Percentiles rank a stretch among this genome's conserved stretches.
Evolutionary conservation across 2,797 vertebrate species (phyloP).

Genomic region (Chaunax sp.): DNA sequence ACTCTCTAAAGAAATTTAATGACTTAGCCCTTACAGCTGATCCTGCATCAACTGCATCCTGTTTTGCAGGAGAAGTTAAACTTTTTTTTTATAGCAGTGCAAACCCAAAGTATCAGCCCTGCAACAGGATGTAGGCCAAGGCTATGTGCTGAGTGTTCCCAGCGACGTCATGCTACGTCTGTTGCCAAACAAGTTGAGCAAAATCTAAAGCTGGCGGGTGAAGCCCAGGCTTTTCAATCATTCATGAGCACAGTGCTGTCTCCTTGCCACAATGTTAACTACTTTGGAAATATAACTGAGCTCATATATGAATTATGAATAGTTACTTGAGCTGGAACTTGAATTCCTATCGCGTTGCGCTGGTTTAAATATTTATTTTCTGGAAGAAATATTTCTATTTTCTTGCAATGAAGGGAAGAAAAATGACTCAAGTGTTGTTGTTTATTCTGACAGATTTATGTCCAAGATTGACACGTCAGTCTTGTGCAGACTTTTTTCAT

Average conservation of each 20-base stretch:
- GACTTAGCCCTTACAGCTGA: no score
- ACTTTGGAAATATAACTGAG: slow-evolving; percentile 47
- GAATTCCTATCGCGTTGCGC: slow-evolving; percentile 12
- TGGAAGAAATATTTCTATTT: background rate
- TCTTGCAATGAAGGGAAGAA: background rate
- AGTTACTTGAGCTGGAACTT: slow-evolving; percentile 24
- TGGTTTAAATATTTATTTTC: slow-evolving; percentile 9
- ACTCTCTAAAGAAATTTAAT: no score
- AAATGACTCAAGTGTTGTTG: slow-evolving; percentile 17
- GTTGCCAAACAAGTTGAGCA: slow-evolving; percentile 29
- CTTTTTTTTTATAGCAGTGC: no score
- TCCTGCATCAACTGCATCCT: no score
- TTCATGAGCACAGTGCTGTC: slow-evolving; percentile 53
- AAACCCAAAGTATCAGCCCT: no score
- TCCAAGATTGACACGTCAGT: background rate
- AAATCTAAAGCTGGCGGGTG: slow-evolving; percentile 32
- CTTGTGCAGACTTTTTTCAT: slow-evolving; percentile 2
- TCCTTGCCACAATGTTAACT: slow-evolving; percentile 46
- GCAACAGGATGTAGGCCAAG: slow-evolving; percentile 2
- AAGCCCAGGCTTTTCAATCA: slow-evolving; percentile 53
- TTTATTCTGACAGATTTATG: background rate
- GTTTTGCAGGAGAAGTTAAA: no score
- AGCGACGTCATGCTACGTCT: slow-evolving; percentile 26
- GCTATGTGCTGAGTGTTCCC: background rate
- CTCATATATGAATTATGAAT: slow-evolving; percentile 59